Evolutionary conservation across 1,140 invertebrate genomes (phyloP), one percentile per base, ranked within the genome.

Genomic region (Meteorus sp.): DNA sequence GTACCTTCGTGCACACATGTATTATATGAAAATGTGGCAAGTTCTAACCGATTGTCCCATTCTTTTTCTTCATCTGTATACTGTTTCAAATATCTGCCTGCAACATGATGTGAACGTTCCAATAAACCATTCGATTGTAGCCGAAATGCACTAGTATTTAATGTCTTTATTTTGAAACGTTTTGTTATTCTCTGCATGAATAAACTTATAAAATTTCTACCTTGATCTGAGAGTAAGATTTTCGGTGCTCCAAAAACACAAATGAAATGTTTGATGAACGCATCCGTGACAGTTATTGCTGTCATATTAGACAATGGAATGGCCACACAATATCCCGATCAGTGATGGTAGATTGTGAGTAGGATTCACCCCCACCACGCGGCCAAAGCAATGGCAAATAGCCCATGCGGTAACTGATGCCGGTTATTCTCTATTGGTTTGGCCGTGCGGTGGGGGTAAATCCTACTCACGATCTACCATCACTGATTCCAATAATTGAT

Each of bases 11-110:
- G 74, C 11, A 59, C 25, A 25, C 64, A 59, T 15, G 31, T 50
- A 7, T 54, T 51, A 29, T 53, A 41, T 0, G 51, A 47, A 9
- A 51, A 51, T 23, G 43, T 58, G 6, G 56, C 47, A 0, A 58
- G 19, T 7, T 33, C 20, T 15, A 51, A 20, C 15, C 54, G 68
- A 22, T 66, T 22, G 31, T 77, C 69, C 78, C 77, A 81, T 59
- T 77, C 63, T n/a, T 9, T 11, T 23, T 50, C 6, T 17, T 53
- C 20, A 0, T 22, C 19, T 13, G 25, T 2, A 11, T 33, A 56
- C 8, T 44, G 15, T 9, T 41, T 39, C 6, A 59, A 25, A 51
- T 43, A 59, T 7, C 39, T 35, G 6, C 11, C 11, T 1, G 39
- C 11, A 39, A 39, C 19, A 9, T 9, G 25, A 41, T 60, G 52